Base-by-base conservation (phyloP, 2,888 invertebrate species). In the Pecten maximus region DNA sequence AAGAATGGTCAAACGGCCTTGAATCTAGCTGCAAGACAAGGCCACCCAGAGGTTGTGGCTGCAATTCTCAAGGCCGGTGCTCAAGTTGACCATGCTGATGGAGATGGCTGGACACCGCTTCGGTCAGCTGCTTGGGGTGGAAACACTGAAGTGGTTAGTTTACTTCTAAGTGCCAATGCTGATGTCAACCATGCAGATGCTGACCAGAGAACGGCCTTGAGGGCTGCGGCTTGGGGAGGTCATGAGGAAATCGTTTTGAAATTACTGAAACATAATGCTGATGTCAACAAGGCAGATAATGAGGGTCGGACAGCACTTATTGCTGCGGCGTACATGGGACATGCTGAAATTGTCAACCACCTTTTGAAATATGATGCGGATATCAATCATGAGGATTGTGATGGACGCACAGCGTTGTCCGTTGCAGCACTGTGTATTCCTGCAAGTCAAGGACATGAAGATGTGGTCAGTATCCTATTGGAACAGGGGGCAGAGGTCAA, bases 61-160 rank as follows among this genome's bases (percentile, higher is more conserved):
- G 96, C 92, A 2, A 93, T 97, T 54, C 94, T 97, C 35, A 95
- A 95, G 87, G 95, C 96, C 28, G 96, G 96, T 40, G 97, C 97
- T 40, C 94, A 95, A 48, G 96, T 97, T 8, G 96, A 97, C 93
- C 96, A 96, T 91, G 96, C 96, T 2, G 97, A 97, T 94, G 96
- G 96, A 91, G 97, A 97, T 91, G 97, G 97, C 0, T 97, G 96
- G 96, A 97, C 96, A 40, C 95, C 96, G 6, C 92, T 97, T 90
- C 93, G 99, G 90, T 99, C 99, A 4, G 99, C 99, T 39, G 99
- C 99, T 19, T 99, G 99, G 99, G 99, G 99, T 88, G 99, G 99
- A 0, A 99, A 99, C 95, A 98, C 95, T 6, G 94, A 94, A 10
- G 96, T 96, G 10, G 96, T 96, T 91, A 96, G 91, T 94, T 95